Evolutionary conservation across 2,113 vertebrate genomes (phyloP), one percentile per base, ranked within the genome.

Genomic region (Onychostruthus taczanowskii): DNA sequence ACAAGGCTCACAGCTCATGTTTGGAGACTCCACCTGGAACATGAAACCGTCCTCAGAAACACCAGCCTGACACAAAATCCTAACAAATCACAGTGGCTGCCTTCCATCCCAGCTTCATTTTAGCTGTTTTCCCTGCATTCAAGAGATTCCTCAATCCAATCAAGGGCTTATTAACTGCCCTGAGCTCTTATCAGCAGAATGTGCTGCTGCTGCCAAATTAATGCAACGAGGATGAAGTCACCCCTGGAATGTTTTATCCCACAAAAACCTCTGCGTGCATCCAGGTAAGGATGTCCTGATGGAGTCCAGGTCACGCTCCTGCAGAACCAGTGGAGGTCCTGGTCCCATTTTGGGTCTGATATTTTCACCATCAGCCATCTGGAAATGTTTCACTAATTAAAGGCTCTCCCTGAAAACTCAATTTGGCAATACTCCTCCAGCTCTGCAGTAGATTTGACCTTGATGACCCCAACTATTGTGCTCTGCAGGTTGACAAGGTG

Each of bases 261-360:
- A 5, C 26, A 73, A 66, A 81, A 81, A 74, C 31, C 69, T 4
- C 13, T 1, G 5, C 0, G 0, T 16, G 8, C 15, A 19, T n/a
- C 58, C 84, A 11, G 11, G 46, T 21, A 30, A 59, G 76, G 84
- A 27, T 10, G 61, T 70, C 46, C 69, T 64, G 13, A 11, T 1
- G 63, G 30, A 35, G 19, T 7, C 39, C 73, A 6, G 63, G 30
- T 43, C 61, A 9, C 1, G 28, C 53, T 43, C 59, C 64, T 61
- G 33, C 31, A 41, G 31, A 79, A 61, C 74, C 80, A 26, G 24
- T 0, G n/a, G 30, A 86, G 39, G 18, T 64, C 23, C 55, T 13
- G 23, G 41, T 58, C 69, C 3, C 3, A 31, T 31, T 84, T 37
- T 10, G 43, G 17, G 23, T 44, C 80, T 35, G 66, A 1, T 35